A percentile compares a stretch with the other conserved stretches of the same genome.
phyloP scores from a whole-genome alignment of 2,797 vertebrate genomes.

The Tiaroga cobitis region DNA sequence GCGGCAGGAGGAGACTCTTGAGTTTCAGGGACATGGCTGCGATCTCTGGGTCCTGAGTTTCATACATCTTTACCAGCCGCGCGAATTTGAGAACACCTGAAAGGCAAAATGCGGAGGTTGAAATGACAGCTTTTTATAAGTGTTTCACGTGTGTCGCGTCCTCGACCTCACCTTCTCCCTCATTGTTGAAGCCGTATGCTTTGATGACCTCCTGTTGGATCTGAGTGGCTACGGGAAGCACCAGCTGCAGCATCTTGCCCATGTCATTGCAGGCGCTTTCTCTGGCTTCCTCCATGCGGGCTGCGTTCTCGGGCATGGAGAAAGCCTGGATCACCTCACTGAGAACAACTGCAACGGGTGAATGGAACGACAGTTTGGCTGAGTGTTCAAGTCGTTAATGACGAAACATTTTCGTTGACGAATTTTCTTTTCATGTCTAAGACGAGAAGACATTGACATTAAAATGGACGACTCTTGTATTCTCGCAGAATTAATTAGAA shows the following conservation, averaged over 20 bases:
- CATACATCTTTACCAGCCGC: constrained; percentile 93
- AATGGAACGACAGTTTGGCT: neutral
- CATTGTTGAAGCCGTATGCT: constrained; percentile 95
- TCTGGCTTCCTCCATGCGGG: constrained; percentile 94
- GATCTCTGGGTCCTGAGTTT: constrained; percentile 97
- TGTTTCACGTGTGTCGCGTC: neutral
- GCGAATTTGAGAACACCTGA: constrained; percentile 96
- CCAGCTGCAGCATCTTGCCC: constrained; percentile 98
- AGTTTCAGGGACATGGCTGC: constrained; percentile 94
- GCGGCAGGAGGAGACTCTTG: constrained; percentile 93
- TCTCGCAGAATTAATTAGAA: no score
- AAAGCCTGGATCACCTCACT: constrained; percentile 97
- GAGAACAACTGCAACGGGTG: constrained; percentile 79
- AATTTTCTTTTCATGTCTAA: no score
- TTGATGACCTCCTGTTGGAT: constrained; percentile 99
- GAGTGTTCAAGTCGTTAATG: neutral
- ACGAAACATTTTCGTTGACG: no score
- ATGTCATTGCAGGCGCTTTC: constrained; percentile 98
- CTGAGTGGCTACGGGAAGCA: constrained; percentile 94
- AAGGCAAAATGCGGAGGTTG: constrained; percentile 38
- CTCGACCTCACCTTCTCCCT: constrained; percentile 87
- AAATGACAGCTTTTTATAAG: neutral
- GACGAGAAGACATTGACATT: no score
- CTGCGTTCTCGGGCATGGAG: constrained; percentile 88
- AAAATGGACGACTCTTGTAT: no score